Evolutionary conservation across 1,140 invertebrate genomes (phyloP), one percentile per base, ranked within the genome.

Genomic region (Bilobella aurantiaca): DNA sequence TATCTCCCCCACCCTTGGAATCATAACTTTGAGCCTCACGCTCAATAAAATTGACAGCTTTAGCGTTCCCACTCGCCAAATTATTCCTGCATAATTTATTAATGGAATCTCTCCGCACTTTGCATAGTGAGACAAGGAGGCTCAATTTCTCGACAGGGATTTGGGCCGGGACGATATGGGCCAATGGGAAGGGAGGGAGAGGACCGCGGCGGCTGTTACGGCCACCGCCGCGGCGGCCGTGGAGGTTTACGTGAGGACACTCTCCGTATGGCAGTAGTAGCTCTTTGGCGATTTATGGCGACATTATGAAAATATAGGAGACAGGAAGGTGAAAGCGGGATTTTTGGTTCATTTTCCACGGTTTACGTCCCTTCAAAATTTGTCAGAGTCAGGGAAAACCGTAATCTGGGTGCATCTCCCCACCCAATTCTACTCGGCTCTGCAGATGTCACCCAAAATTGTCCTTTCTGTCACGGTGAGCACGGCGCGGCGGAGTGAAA

Each of bases 11-110:
- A 25, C 5, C 12, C 12, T 56, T 14, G 8, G 57, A 29, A 58
- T 58, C 57, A 58, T 58, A 58, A 58, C 29, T 58, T 12, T 8
- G n/a, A 3, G 29, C 30, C 57, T 58, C 21, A 58, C 57, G 57
- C 57, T 29, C 57, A 58, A 58, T 58, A 58, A 58, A 58, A 58
- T 58, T 58, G 57, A 31, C 57, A 58, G 57, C 25, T 58, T 58
- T 58, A 58, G 5, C 8, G 3, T 30, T 8, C 57, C 57, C 57
- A 29, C 23, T 58, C 30, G 57, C 57, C 57, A 58, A 58, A 58
- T 58, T 58, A 58, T 58, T 58, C 57, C 23, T 29, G 25, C 23
- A 58, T 58, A 53, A 53, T 53, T 53, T 53, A 53, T 53, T 53
- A 53, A 53, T n/a, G n/a, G n/a, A 12, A 53, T 14, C 25, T 23